Evolutionary conservation across 2,797 vertebrate genomes (phyloP), one percentile per base, ranked within the genome.

Genomic region (Rhinogobio ventralis): DNA sequence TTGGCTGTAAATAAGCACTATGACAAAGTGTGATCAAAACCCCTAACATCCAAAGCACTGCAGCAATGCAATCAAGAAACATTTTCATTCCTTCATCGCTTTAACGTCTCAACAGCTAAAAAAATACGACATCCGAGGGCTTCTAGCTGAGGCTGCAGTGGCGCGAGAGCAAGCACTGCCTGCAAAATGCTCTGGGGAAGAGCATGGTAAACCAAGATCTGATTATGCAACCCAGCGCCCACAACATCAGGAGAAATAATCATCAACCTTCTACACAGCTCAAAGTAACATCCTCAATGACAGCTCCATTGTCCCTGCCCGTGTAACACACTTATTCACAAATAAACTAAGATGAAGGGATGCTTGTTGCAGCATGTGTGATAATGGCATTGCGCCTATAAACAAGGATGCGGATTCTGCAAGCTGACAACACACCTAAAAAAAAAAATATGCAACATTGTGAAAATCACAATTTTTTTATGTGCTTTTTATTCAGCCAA

Each of bases 211-310:
- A 81, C 30, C 87, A 39, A 57, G 64, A 73, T 86, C 46, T 62
- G 81, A 79, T 84, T 88, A 86, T 72, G 81, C 28, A 86, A 86
- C 71, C 49, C 42, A 71, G 49, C 36, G 49, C 62, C 73, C 69
- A 83, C 67, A 53, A 82, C 71, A 82, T 55, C 83, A 79, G 76
- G 67, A 78, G 67, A 71, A 79, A 84, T 84, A 57, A 84, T 71
- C 83, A 79, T 84, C 83, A 84, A 64, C 51, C 67, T 79, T 79
- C 75, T 23, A 68, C 53, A 36, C 23, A 4, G 64, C 74, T 71
- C 53, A 71, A 84, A 49, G 33, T 73, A 76, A 72, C 28, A 3
- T 55, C 75, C 30, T 69, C 46, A 20, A 86, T 55, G 72, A 75
- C 69, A 46, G 68, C 75, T 83, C 64, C 30, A 36, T 77, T 42